Base-by-base conservation (phyloP, 2,888 invertebrate genomes). In the Teinopalpus imperialis region DNA sequence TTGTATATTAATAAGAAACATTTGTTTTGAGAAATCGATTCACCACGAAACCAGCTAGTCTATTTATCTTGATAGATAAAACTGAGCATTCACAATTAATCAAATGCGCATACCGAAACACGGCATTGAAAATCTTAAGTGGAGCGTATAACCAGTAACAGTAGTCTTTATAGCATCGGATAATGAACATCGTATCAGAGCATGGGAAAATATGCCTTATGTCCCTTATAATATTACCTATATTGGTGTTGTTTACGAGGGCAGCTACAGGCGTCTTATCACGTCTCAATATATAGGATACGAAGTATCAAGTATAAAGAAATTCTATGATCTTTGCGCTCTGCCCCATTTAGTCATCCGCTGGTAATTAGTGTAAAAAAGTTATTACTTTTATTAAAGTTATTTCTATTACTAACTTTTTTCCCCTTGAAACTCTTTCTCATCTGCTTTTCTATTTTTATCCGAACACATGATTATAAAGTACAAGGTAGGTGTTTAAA, bases 211-310 rank as follows among this genome's bases (percentile, higher is more conserved):
- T 59, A 48, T 48, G 59, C 69, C 61, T 61, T 70, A 58, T 20
- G 14, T 8, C 4, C 13, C 40, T 32, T 5, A 7, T n/a, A 12
- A 55, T 63, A 74, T 56, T 62, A 52, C 49, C 52, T 46, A 4
- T 37, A 49, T 20, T 24, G 41, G 36, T 47, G 50, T 45, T 41
- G 41, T 21, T 44, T 9, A 35, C 45, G 26, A 47, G 48, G 42
- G 48, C 46, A 50, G 51, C 56, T 57, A 54, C 59, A 48, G 53
- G 52, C 63, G 66, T 64, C 69, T 62, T 61, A 66, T 66, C 72
- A 70, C 71, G 73, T 74, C 68, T 75, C 72, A 73, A 78, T 77
- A 72, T 73, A 73, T 73, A 66, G 60, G 56, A 65, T 69, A 74
- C 73, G 69, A 74, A n/a, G n/a, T 16, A 16, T 16, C 16, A 16